A percentile compares a stretch with the other conserved stretches of the same genome.
Evolutionary conservation across 1,140 invertebrate species (phyloP).

Genomic region (Sminthurinus signatus): DNA sequence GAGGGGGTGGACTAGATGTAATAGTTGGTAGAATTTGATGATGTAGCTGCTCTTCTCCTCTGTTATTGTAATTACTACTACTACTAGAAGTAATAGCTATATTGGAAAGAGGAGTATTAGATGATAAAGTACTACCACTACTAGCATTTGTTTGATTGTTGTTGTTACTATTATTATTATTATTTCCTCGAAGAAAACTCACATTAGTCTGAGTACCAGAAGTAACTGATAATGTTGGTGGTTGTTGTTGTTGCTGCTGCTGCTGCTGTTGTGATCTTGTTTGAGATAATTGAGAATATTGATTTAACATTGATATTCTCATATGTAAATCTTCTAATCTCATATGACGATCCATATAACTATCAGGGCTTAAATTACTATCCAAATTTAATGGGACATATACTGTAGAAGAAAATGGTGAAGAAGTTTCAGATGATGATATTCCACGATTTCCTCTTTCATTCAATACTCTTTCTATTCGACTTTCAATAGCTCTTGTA

Average conservation of each 20-base stretch:
- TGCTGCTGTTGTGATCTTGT: background rate
- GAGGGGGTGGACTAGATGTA: background rate
- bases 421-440: constrained; percentile 7
- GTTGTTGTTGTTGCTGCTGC: background rate
- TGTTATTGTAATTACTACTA: no score
- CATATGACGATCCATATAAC: background rate
- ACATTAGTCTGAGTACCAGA: constrained; percentile 16
- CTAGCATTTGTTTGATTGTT: no score
- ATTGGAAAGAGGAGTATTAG: background rate
- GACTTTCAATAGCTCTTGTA: constrained; percentile 36
- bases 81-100: no score
- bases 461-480: constrained; percentile 41
- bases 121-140: background rate
- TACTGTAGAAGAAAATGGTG: background rate
- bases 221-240: constrained; percentile 1
- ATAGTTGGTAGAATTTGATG: no score
- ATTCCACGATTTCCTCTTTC: constrained; percentile 38
- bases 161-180: background rate
- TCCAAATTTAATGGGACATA: constrained; percentile 1
- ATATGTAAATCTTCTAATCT: background rate
- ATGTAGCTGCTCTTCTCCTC: background rate
- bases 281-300: background rate
- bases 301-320: background rate
- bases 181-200: constrained; percentile 9
- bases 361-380: no score